A percentile compares a stretch with the other conserved stretches of the same genome.
phyloP scores from a whole-genome alignment of 2,888 invertebrate genomes.

The Neelides folsomi region DNA sequence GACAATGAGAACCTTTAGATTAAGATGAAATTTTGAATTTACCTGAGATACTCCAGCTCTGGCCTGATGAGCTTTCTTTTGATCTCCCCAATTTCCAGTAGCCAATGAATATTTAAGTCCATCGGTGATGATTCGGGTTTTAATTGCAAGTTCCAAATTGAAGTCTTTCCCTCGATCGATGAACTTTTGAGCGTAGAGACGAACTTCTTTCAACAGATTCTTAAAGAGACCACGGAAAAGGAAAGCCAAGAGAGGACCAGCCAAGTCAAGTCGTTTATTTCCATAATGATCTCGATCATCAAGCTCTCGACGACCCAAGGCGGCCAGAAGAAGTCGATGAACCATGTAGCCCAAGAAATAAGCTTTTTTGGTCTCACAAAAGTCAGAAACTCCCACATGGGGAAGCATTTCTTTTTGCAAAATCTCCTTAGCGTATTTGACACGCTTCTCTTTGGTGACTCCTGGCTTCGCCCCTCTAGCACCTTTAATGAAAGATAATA shows the following conservation, averaged over 20 bases:
- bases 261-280: constrained; percentile 93
- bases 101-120: constrained; percentile 95
- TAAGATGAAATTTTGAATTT: neutral
- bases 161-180: constrained; percentile 98
- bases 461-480: constrained; percentile 93
- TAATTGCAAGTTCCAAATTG: constrained; percentile 88
- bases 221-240: constrained; percentile 92
- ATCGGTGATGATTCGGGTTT: constrained; percentile 95
- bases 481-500: constrained; percentile 46
- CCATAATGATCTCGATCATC: constrained; percentile 99
- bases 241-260: constrained; percentile 92
- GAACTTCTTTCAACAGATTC: constrained; percentile 90
- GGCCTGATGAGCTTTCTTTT: constrained; percentile 98
- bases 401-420: constrained; percentile 99
- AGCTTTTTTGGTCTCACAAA: constrained; percentile 99
- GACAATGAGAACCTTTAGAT: neutral
- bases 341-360: constrained; percentile 99
- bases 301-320: constrained; percentile 86
- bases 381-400: constrained; percentile 97
- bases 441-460: constrained; percentile 96
- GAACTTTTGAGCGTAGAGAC: constrained; percentile 97
- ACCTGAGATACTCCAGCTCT: constrained; percentile 88
- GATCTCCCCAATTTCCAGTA: constrained; percentile 99
- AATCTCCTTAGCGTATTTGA: constrained; percentile 98
- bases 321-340: constrained; percentile 82